Conservation (phyloP, 2,797 vertebrate genomes). For the Lemur catta region DNA sequence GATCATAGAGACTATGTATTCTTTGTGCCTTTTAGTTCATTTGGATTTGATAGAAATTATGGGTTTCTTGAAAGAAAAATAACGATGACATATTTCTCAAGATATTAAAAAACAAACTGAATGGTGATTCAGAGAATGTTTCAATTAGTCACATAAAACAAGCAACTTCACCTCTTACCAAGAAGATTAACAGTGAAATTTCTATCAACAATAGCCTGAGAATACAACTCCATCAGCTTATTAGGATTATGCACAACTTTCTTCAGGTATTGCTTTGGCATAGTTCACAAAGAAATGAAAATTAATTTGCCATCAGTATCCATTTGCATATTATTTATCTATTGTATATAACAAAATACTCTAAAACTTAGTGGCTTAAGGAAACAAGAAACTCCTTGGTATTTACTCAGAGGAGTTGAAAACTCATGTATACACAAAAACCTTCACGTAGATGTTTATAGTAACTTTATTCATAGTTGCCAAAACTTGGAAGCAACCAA, state of each 20-base stretch:
- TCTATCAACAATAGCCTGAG: not conserved
- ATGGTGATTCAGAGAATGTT: conserved; percentile 17
- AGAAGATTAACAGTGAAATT: conserved; percentile 36
- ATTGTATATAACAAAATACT: not conserved
- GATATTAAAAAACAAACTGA: conserved; percentile 39
- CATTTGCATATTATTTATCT: conserved; percentile 40
- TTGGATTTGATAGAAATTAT: conserved; percentile 56
- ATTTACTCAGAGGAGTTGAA: not conserved
- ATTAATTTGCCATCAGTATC: not conserved
- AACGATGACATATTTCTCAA: conserved; percentile 49
- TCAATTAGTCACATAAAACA: conserved; percentile 35
- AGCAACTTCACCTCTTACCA: not conserved
- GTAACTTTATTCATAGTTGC: not conserved
- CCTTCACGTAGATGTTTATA: not conserved
- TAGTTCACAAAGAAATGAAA: conserved; percentile 43
- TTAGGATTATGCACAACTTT: not conserved
- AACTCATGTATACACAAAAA: not conserved
- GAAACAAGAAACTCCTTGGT: not conserved
- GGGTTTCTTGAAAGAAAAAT: conserved; percentile 53
- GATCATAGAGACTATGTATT: not conserved
- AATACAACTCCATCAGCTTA: not conserved
- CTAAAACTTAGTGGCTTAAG: not conserved
- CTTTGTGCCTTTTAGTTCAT: conserved; percentile 8
- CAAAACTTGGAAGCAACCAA: not conserved
- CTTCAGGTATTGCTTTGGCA: not conserved